Percentiles rank a stretch among this genome's conserved stretches.
phyloP scores from a whole-genome alignment of 2,113 vertebrate species.

The Melanerpes aurifrons region DNA sequence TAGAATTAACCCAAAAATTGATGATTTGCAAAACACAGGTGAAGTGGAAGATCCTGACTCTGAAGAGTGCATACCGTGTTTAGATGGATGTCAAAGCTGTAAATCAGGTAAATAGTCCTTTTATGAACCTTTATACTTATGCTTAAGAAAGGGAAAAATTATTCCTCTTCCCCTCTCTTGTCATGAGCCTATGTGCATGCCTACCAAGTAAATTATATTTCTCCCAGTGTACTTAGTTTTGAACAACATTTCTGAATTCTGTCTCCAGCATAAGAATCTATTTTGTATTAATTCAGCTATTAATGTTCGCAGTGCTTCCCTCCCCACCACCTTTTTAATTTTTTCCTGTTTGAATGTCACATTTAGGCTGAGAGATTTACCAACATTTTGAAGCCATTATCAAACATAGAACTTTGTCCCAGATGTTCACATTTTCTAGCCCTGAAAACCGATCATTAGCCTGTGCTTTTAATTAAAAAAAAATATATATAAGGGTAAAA shows the following conservation, averaged over 20 bases:
- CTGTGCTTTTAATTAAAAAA: not conserved
- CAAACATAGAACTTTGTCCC: not conserved
- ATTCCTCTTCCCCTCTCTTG: not conserved
- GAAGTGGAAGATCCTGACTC: slow-evolving; percentile 76
- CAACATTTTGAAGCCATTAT: not conserved
- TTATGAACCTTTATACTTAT: not conserved
- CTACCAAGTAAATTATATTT: not conserved
- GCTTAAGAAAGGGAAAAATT: not conserved
- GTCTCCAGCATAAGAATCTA: not conserved
- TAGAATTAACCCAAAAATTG: not conserved
- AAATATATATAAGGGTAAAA: not conserved
- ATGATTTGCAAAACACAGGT: slow-evolving; percentile 68
- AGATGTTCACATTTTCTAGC: not conserved
- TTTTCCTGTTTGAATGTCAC: not conserved
- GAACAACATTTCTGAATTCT: not conserved
- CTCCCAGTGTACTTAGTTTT: not conserved
- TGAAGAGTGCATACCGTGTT: slow-evolving; percentile 83
- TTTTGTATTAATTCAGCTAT: not conserved
- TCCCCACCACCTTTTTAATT: not conserved
- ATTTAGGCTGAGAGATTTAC: not conserved
- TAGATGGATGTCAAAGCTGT: slow-evolving; percentile 87
- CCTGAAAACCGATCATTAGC: not conserved
- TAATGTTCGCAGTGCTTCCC: not conserved
- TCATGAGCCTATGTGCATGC: not conserved
- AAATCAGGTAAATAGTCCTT: slow-evolving; percentile 77